A percentile compares a stretch with the other conserved stretches of the same genome.
These are phyloP conservation scores for Notoglanidium macrostoma DNA, from an alignment of 2,797 vertebrate species.

Conservation along the genomic window DNA sequence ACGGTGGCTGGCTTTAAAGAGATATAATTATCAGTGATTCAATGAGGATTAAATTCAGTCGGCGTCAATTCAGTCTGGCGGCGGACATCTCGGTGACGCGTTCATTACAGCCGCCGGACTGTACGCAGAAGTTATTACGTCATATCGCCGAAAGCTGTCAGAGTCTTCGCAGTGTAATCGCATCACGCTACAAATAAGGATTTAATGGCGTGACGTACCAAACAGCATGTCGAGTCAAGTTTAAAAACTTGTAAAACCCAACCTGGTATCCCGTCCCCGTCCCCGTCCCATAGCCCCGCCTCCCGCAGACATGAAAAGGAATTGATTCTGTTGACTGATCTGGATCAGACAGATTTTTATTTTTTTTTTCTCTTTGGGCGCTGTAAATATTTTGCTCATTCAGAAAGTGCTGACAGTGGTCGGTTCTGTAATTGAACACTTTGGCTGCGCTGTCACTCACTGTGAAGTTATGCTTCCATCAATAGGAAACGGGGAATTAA, in stretches of 20 bases:
- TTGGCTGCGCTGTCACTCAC: slow-evolving; percentile 34
- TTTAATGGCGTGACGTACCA: slow-evolving; percentile 15
- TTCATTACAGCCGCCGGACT: neutral
- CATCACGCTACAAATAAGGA: neutral
- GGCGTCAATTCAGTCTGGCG: slow-evolving; percentile 31
- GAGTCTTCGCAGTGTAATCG: neutral
- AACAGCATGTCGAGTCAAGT: slow-evolving; percentile 10
- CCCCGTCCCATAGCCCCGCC: too few species aligned
- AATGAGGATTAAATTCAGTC: slow-evolving; percentile 51
- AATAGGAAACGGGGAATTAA: slow-evolving; percentile 25
- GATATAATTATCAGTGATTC: slow-evolving; percentile 62
- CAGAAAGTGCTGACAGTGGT: slow-evolving; percentile 36
- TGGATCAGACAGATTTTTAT: slow-evolving; percentile 22
- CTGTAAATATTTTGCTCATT: slow-evolving; percentile 31
- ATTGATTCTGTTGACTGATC: slow-evolving; percentile 42
- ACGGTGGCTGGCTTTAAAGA: slow-evolving; percentile 51
- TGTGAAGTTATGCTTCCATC: slow-evolving; percentile 33
- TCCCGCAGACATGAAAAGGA: slow-evolving; percentile 12
- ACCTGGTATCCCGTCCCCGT: slow-evolving; percentile 8
- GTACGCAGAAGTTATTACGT: neutral
- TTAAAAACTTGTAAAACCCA: neutral
- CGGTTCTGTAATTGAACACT: slow-evolving; percentile 39
- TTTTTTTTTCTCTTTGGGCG: neutral
- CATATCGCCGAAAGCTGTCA: neutral
- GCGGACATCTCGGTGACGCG: slow-evolving; percentile 35